phyloP scores from a whole-genome alignment of 2,797 vertebrate species.

The Molossus alvarezi region DNA sequence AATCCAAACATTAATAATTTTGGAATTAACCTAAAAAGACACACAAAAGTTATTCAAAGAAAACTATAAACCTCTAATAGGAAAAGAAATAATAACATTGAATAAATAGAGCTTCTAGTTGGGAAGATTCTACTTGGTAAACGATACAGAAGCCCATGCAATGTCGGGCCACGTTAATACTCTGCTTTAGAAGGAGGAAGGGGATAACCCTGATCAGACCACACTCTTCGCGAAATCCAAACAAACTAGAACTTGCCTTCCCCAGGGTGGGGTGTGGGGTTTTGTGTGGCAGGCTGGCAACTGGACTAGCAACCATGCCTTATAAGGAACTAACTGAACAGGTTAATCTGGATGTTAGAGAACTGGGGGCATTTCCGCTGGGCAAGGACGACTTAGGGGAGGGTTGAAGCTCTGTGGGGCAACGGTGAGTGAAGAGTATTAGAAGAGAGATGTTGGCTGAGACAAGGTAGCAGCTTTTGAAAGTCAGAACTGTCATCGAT shows the following conservation, averaged over 20 bases:
- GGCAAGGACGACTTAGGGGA: not conserved
- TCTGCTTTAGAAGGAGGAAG: not conserved
- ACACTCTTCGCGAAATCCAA: not conserved
- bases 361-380: not conserved
- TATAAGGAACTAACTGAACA: not conserved
- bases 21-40: constrained; percentile 14
- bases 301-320: not conserved
- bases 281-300: constrained; percentile 9
- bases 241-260: not conserved
- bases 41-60: constrained; percentile 54
- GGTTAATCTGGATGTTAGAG: not conserved
- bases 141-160: not conserved
- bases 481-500: not conserved
- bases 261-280: not conserved
- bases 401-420: not conserved
- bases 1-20: constrained; percentile 16
- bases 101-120: constrained; percentile 30
- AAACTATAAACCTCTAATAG: constrained; percentile 25
- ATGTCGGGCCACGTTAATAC: not conserved
- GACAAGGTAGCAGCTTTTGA: constrained; percentile 8
- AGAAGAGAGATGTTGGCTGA: not conserved
- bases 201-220: not conserved
- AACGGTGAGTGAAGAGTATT: not conserved
- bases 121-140: not conserved
- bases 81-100: not conserved